Evolutionary conservation across 1,140 invertebrate species (phyloP).

Genomic region (Drosophila nigrodunni): DNA sequence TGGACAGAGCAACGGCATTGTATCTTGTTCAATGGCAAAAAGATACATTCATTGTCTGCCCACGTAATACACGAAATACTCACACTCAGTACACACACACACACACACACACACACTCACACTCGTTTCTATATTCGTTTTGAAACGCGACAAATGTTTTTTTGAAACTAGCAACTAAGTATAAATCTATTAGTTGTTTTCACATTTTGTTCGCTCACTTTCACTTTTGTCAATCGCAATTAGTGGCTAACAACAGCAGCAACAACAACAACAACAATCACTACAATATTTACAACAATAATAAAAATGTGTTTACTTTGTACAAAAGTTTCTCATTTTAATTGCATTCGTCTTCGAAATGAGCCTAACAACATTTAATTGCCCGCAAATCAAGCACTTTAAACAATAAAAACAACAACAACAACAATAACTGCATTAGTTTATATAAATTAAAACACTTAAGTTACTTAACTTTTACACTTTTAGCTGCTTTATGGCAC

Average conservation of each 20-base stretch:
- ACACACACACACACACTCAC: not conserved
- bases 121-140: not conserved
- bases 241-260: conserved; percentile 45
- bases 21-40: conserved; percentile 11
- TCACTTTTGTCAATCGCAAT: conserved; percentile 66
- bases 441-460: conserved; percentile 1
- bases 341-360: conserved; percentile 44
- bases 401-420: conserved; percentile 14
- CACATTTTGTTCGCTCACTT: conserved; percentile 53
- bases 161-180: conserved; percentile 16
- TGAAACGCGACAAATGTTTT: not conserved
- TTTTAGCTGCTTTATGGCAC: not conserved
- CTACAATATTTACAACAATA: conserved; percentile 2
- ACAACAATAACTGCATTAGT: conserved; percentile 27
- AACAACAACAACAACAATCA: conserved; percentile 6
- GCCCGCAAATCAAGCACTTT: conserved; percentile 39
- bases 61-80: conserved; percentile 17
- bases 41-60: conserved; percentile 21
- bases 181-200: conserved; percentile 54
- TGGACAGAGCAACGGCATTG: conserved; percentile 35
- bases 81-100: not conserved
- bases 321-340: conserved; percentile 69
- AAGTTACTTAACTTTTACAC: conserved; percentile 8
- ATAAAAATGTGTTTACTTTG: conserved; percentile 8
- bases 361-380: conserved; percentile 59